A percentile compares a stretch with the other conserved stretches of the same genome.
These are phyloP conservation scores for Synanthedon formicaeformis DNA, from an alignment of 2,888 invertebrate genomes.

Conservation along the genomic window DNA sequence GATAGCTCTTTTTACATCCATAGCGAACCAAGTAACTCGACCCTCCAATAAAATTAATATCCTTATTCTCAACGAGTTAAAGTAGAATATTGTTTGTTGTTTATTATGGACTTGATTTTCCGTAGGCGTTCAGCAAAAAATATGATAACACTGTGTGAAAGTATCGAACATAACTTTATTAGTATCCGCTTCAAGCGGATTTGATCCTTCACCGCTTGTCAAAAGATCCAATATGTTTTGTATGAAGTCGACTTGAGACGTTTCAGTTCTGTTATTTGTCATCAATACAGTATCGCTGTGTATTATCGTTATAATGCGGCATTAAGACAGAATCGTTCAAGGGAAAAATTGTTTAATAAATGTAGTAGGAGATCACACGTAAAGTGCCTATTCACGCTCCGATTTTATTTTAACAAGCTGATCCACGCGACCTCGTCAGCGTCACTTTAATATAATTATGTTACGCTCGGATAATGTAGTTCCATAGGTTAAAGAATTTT, in stretches of 20 bases:
- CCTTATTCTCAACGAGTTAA: too few species aligned
- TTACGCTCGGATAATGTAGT: too few species aligned
- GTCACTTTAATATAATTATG: too few species aligned
- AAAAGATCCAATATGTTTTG: slow-evolving; percentile 11
- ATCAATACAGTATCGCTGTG: slow-evolving; percentile 58
- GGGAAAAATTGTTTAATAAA: slow-evolving; percentile 66
- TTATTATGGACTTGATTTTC: too few species aligned
- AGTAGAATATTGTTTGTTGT: too few species aligned
- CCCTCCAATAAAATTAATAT: too few species aligned
- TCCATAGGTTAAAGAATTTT: too few species aligned
- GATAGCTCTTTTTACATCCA: slow-evolving; percentile 7
- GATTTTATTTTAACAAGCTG: not conserved
- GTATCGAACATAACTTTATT: slow-evolving; percentile 60
- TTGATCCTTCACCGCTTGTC: not conserved
- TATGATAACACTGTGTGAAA: slow-evolving; percentile 55
- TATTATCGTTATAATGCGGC: slow-evolving; percentile 56
- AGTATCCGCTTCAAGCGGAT: slow-evolving; percentile 11
- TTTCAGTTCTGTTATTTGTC: slow-evolving; percentile 20
- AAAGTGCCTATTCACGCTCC: not conserved
- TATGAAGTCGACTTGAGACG: slow-evolving; percentile 12
- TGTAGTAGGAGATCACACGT: slow-evolving; percentile 19
- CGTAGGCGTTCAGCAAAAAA: slow-evolving; percentile 17
- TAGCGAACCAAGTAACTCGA: too few species aligned
- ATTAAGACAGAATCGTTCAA: slow-evolving; percentile 58
- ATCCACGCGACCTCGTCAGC: too few species aligned